Conservation (phyloP, 1,140 invertebrate species). For the Oscheius sp. region DNA sequence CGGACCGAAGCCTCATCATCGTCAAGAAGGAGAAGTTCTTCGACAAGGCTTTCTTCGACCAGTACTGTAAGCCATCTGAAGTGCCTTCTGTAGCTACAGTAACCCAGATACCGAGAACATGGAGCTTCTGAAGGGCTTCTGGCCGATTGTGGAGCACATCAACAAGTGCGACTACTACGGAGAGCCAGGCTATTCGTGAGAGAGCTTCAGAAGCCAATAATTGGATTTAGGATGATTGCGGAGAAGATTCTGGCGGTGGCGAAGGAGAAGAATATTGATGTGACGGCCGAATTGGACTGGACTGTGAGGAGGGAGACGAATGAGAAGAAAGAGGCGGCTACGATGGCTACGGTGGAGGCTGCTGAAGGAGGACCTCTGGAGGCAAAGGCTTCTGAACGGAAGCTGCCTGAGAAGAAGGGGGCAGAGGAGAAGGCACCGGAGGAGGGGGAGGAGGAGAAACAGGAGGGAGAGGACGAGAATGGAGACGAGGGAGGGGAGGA, state of each 20-base stretch:
- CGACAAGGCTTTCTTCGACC: background rate
- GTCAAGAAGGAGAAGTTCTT: slow-evolving; percentile 2
- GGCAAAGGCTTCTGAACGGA: no score
- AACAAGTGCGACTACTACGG: background rate
- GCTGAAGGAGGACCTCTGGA: no score
- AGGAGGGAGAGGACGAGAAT: background rate
- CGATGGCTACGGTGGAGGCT: no score
- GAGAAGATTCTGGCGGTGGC: background rate
- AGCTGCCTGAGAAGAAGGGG: background rate
- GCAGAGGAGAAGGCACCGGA: background rate
- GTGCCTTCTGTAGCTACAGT: no score
- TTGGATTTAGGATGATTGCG: background rate
- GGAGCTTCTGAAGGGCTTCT: background rate
- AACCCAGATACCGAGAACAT: no score
- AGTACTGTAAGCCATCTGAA: background rate
- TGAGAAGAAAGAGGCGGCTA: background rate
- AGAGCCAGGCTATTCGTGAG: slow-evolving; percentile 1
- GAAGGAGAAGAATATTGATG: slow-evolving; percentile 4
- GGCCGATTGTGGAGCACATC: background rate
- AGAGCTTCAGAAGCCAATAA: no score
- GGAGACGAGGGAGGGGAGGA: background rate
- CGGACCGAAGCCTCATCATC: background rate
- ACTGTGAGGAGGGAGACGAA: background rate
- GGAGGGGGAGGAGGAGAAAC: background rate
- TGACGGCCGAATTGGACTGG: background rate